Evolutionary conservation across 2,113 vertebrate genomes (phyloP).

Genomic region (Psittacus erithacus): DNA sequence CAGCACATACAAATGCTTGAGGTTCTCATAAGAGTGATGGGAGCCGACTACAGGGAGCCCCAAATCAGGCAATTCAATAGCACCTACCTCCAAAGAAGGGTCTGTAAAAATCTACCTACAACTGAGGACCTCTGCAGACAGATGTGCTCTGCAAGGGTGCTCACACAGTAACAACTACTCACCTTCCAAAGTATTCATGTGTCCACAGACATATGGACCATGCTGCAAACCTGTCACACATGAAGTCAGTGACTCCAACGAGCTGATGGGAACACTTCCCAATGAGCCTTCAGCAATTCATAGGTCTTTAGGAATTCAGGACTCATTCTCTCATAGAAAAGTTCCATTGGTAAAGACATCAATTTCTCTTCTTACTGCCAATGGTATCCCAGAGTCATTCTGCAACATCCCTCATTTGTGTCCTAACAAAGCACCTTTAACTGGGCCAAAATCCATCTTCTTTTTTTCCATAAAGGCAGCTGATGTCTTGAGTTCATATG

Average conservation of each 20-base stretch:
- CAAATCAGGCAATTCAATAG: not conserved
- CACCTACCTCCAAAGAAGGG: not conserved
- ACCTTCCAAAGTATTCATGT: not conserved
- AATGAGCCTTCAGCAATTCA: not conserved
- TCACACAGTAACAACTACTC: not conserved
- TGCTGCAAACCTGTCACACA: not conserved
- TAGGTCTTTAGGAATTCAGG: not conserved
- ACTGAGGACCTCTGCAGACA: not conserved
- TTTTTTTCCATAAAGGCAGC: not conserved
- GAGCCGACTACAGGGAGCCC: not conserved
- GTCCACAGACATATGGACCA: not conserved
- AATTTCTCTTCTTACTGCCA: not conserved
- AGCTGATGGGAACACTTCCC: not conserved
- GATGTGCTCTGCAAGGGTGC: not conserved
- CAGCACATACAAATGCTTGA: not conserved
- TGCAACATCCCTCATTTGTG: not conserved
- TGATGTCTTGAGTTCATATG: slow-evolving; percentile 29
- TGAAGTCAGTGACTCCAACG: not conserved
- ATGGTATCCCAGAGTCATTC: not conserved
- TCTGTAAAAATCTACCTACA: not conserved
- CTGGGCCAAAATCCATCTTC: not conserved
- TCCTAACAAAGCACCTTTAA: not conserved
- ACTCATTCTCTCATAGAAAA: not conserved
- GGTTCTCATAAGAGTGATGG: not conserved
- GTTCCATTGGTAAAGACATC: not conserved